phyloP scores from a whole-genome alignment of 2,797 vertebrate species.

The Scyliorhinus canicula region DNA sequence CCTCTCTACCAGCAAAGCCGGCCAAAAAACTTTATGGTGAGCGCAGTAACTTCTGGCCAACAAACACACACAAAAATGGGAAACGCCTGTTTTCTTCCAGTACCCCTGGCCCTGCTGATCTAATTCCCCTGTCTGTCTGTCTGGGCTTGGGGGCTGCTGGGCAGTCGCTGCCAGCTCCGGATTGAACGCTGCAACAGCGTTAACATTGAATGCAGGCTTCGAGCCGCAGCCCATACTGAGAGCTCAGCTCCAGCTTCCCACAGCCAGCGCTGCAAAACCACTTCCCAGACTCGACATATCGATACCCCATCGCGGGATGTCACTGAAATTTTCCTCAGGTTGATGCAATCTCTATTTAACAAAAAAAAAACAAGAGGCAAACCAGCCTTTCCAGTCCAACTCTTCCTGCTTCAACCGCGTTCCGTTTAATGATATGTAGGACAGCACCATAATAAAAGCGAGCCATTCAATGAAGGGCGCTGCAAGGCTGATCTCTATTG shows the following conservation, averaged over 20 bases:
- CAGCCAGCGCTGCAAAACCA: constrained; percentile 2
- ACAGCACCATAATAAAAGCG: background rate
- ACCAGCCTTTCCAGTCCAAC: background rate
- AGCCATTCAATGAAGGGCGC: background rate
- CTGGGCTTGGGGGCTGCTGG: background rate
- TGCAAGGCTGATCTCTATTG: background rate
- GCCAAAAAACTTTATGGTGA: constrained; percentile 18
- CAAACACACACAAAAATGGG: background rate
- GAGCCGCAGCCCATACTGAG: background rate
- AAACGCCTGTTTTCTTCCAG: background rate
- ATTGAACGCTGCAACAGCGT: background rate
- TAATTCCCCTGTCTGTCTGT: background rate
- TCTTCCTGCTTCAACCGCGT: background rate
- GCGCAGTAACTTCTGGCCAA: background rate
- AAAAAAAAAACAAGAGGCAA: background rate
- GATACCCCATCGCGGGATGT: background rate
- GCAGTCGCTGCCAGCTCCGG: background rate
- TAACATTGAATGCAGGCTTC: background rate
- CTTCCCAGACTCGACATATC: constrained; percentile 12
- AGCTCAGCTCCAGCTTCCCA: background rate
- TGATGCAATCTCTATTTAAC: too few species aligned
- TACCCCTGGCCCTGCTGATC: background rate
- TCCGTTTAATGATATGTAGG: background rate
- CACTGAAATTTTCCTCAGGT: background rate
- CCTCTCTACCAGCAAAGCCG: background rate